These are phyloP conservation scores for Sinocyclocheilus anshuiensis DNA, from an alignment of 2,113 vertebrate species.

Conservation along the genomic window DNA sequence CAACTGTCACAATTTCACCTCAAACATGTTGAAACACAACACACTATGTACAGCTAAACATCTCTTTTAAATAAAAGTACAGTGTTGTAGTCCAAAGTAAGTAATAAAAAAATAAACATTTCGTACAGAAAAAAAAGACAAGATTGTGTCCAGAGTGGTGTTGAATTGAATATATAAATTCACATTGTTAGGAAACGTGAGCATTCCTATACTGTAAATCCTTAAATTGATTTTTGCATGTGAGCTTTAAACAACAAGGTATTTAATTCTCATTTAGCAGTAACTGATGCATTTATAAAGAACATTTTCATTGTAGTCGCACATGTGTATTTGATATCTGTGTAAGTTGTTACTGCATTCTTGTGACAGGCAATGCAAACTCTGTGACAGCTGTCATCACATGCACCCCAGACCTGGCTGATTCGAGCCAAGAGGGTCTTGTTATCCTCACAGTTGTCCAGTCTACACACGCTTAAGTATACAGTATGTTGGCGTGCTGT, in stretches of 20 bases:
- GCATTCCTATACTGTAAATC: slow-evolving; percentile 25
- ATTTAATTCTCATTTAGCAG: slow-evolving; percentile 1
- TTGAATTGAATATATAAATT: slow-evolving; percentile 26
- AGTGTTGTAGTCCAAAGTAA: slow-evolving; percentile 28
- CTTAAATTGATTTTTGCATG: neutral
- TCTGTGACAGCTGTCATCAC: slow-evolving; percentile 6
- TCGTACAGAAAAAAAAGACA: neutral
- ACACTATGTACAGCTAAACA: slow-evolving; percentile 33
- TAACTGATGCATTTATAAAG: neutral
- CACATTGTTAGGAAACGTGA: slow-evolving; percentile 27
- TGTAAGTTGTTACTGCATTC: neutral
- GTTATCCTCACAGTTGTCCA: neutral
- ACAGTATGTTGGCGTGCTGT: neutral
- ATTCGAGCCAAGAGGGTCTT: neutral
- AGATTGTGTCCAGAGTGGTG: slow-evolving; percentile 17
- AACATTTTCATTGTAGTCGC: neutral
- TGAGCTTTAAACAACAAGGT: neutral
- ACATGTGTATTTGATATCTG: neutral
- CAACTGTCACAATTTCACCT: slow-evolving; percentile 46
- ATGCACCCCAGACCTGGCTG: neutral
- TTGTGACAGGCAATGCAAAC: neutral
- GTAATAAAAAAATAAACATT: slow-evolving; percentile 30
- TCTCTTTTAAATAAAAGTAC: slow-evolving; percentile 45
- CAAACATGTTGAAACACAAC: slow-evolving; percentile 21
- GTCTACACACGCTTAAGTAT: neutral